Conservation (phyloP, 2,797 vertebrate genomes). For the Enteromius mattozi region DNA sequence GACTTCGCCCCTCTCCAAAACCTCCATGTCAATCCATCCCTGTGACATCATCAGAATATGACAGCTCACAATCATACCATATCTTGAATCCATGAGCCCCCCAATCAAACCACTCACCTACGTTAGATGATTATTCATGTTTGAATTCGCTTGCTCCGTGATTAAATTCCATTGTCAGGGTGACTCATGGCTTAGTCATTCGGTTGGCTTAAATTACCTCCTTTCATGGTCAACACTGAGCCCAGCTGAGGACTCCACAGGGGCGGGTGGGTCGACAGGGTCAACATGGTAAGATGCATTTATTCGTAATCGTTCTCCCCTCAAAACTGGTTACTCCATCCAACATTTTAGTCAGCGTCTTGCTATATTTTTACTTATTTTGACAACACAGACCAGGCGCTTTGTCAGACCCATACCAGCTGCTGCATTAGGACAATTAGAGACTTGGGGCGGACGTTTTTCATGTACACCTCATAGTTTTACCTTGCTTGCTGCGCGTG, state of each 20-base stretch:
- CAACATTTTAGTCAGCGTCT: background rate
- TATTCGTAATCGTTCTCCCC: conserved; percentile 69
- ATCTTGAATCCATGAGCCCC: conserved; percentile 59
- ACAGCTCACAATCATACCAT: conserved; percentile 51
- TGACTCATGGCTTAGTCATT: conserved; percentile 80
- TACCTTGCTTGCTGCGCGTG: background rate
- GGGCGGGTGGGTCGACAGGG: conserved; percentile 65
- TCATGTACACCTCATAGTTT: conserved; percentile 2
- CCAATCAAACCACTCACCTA: conserved; percentile 70
- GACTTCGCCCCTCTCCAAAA: conserved; percentile 20
- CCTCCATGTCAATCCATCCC: conserved; percentile 47
- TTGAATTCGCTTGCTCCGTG: conserved; percentile 59
- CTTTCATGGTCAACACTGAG: conserved; percentile 84
- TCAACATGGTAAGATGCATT: conserved; percentile 75
- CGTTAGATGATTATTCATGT: conserved; percentile 69
- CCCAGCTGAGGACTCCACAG: conserved; percentile 75
- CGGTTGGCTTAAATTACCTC: conserved; percentile 80
- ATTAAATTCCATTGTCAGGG: conserved; percentile 69
- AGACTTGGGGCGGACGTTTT: background rate
- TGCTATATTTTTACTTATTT: conserved; percentile 35
- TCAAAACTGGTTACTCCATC: conserved; percentile 23
- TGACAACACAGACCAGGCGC: conserved; percentile 31
- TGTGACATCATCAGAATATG: conserved; percentile 19
- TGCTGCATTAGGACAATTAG: conserved; percentile 19
- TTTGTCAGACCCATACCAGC: conserved; percentile 19